Conservation (phyloP, 2,797 vertebrate species). For the Tauraco hartlaubi region DNA sequence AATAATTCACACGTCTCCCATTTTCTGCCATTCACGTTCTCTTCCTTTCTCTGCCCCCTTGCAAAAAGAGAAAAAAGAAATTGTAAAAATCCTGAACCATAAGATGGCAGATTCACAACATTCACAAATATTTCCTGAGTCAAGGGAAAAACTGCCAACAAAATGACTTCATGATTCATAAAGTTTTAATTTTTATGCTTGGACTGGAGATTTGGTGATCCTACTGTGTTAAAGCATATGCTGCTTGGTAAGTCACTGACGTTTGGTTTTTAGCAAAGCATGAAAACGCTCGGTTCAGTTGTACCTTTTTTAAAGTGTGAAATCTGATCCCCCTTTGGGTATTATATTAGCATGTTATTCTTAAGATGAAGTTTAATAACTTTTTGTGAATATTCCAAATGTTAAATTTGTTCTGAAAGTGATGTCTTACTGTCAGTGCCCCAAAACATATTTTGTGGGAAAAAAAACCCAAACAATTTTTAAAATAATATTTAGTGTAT, state of each 20-base stretch:
- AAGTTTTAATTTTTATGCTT: conserved; percentile 26
- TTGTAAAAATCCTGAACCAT: conserved; percentile 33
- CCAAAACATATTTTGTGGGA: not conserved
- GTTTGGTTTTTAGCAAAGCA: not conserved
- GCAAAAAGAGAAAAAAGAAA: conserved; percentile 22
- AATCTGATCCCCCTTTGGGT: not conserved
- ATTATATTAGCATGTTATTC: not conserved
- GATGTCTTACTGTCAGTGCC: not conserved
- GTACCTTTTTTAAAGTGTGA: not conserved
- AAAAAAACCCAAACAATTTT: not conserved
- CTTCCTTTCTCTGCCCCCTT: not conserved
- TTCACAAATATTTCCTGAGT: conserved; percentile 46
- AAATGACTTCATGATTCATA: conserved; percentile 22
- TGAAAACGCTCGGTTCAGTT: not conserved
- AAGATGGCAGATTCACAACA: conserved; percentile 48
- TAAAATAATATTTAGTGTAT: not conserved
- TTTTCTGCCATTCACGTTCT: conserved; percentile 16
- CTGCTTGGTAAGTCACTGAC: not conserved
- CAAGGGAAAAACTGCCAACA: conserved; percentile 38
- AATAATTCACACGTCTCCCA: not conserved
- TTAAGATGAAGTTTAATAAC: not conserved
- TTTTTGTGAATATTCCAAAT: not conserved
- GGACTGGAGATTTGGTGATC: not conserved
- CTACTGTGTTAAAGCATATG: not conserved
- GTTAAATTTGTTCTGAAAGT: not conserved